Evolutionary conservation across 1,140 invertebrate species (phyloP).

Genomic region (Pseudoatta argentina): DNA sequence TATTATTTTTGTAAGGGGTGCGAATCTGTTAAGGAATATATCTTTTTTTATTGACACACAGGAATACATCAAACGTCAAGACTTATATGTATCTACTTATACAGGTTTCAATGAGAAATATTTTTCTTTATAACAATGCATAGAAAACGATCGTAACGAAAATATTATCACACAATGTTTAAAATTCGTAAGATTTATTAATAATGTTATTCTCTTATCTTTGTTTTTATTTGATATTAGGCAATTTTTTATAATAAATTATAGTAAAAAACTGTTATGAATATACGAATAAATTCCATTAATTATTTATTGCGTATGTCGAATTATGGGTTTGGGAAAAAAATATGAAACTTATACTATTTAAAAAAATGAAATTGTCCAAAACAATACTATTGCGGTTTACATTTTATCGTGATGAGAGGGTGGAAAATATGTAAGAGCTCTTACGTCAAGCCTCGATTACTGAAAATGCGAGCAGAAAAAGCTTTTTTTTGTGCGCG

Average conservation of each 20-base stretch:
- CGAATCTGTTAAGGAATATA: conserved; percentile 12
- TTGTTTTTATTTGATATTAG: not conserved
- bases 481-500: not conserved
- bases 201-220: not conserved
- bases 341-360: not conserved
- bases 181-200: conserved; percentile 17
- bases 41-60: not conserved
- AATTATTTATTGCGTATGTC: not conserved
- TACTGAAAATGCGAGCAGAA: conserved; percentile 4
- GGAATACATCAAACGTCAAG: not conserved
- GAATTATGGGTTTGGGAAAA: not conserved
- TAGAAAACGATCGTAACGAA: not conserved
- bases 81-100: not conserved
- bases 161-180: not conserved
- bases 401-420: not conserved
- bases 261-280: not conserved
- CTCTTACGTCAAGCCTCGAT: not conserved
- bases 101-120: not conserved
- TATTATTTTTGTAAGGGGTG: conserved; percentile 34
- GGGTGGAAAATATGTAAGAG: not conserved
- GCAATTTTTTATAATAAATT: too few species aligned
- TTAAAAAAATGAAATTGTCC: not conserved
- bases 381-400: not conserved
- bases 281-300: not conserved
- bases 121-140: not conserved